Base-by-base conservation (phyloP, 2,113 vertebrate genomes). In the Paramormyrops kingsleyae region DNA sequence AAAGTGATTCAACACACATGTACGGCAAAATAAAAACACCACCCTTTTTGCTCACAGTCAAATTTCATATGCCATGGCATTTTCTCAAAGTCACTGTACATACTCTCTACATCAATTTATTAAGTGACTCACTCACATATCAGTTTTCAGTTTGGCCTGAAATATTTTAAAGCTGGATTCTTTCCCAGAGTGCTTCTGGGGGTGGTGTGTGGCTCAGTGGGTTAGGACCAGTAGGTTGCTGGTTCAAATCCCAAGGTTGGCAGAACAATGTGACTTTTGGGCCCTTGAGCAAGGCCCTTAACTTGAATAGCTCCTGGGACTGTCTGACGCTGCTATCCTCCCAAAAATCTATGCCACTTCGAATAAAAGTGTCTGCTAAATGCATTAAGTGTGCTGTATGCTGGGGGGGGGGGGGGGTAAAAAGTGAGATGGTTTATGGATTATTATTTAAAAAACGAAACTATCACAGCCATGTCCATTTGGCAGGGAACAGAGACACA, bases 81-180 rank as follows among this genome's bases (percentile, higher is more conserved):
- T 42, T 42, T 42, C 74, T 21, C 59, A 24, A 46, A 46, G 44
- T 86, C 83, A 86, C 46, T 31, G 83, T 50, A 86, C 24, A 86
- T 27, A 47, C 47, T 35, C 74, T 80, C 35, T 80, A 7, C 74
- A 80, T 80, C 6, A 2, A 42, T 77, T 39, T 77, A 42, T 27
- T 85, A 85, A 50, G n/a, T 50, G 24, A 50, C 42, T 49, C 44
- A 49, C 47, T 85, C 83, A 13, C 17, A n/a, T 85, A 49, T 85
- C 47, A 49, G 83, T 85, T 85, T 50, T 27, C 46, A 47, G 47
- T 19, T 21, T 13, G 47, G 47, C 47, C 83, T 2, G 47, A 85
- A 85, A 85, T 50, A 27, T 85, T 85, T 85, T 85, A 85, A 83
- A 83, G 80, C 59, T 66, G 59, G 59, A 66, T 46, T 42, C 83